Conservation (phyloP, 2,888 invertebrate genomes). For the Eupithecia vulgata region DNA sequence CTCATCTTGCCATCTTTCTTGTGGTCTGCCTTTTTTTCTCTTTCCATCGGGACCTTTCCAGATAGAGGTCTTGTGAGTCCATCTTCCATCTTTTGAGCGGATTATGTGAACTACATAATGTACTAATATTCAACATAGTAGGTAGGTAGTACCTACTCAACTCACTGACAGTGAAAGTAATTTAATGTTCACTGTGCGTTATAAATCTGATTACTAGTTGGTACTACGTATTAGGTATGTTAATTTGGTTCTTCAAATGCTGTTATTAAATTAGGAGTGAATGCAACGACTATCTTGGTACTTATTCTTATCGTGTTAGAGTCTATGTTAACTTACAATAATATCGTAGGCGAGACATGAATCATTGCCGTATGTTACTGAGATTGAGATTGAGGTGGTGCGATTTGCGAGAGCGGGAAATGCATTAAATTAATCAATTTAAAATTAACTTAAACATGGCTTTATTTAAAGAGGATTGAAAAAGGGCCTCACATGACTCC, state of each 20-base stretch:
- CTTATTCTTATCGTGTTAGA: constrained; percentile 53
- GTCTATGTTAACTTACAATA: constrained; percentile 35
- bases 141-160: constrained; percentile 29
- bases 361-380: constrained; percentile 1
- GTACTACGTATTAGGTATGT: background rate
- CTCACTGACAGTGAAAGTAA: constrained; percentile 42
- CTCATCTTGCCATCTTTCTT: too few relatives aligned
- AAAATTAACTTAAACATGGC: background rate
- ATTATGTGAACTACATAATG: too few relatives aligned
- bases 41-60: too few relatives aligned
- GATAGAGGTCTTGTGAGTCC: too few relatives aligned
- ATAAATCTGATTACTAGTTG: constrained; percentile 3
- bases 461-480: background rate
- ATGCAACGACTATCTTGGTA: background rate
- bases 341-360: constrained; percentile 2
- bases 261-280: constrained; percentile 3
- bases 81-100: too few relatives aligned
- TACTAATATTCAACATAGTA: background rate
- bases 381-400: background rate
- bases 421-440: background rate
- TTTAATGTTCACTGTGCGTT: background rate
- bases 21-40: too few relatives aligned
- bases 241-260: background rate
- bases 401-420: background rate
- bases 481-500: too few relatives aligned